Evolutionary conservation across 2,797 vertebrate species (phyloP).

Genomic region (Tympanoctomys barrerae): DNA sequence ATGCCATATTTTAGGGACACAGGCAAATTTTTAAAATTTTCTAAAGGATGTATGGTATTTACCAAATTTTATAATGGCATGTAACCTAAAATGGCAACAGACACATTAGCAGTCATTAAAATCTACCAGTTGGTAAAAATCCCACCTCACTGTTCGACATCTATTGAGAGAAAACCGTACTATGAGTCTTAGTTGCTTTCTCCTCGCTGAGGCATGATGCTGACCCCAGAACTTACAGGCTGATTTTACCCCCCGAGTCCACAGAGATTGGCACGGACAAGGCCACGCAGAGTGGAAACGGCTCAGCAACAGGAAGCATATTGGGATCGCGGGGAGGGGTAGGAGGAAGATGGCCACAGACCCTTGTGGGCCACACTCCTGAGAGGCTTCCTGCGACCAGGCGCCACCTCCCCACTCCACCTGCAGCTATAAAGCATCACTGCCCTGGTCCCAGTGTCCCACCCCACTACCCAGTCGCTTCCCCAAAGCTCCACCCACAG

Average conservation of each 20-base stretch:
- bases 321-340: too few species aligned
- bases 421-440: not conserved
- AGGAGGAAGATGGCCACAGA: not conserved
- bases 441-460: not conserved
- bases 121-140: not conserved
- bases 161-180: not conserved
- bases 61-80: slow-evolving; percentile 37
- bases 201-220: not conserved
- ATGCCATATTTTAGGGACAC: not conserved
- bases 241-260: not conserved
- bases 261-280: not conserved
- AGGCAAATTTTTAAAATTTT: not conserved
- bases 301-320: not conserved
- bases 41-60: not conserved
- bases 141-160: not conserved
- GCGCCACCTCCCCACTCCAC: not conserved
- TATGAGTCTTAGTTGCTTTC: not conserved
- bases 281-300: not conserved
- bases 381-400: not conserved
- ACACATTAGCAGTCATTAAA: not conserved
- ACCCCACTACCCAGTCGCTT: not conserved
- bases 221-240: not conserved
- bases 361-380: not conserved
- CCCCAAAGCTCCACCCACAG: not conserved
- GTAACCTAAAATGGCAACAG: not conserved